These are phyloP conservation scores for Cottoperca gobio DNA, from an alignment of 2,797 vertebrate genomes.

Conservation along the genomic window DNA sequence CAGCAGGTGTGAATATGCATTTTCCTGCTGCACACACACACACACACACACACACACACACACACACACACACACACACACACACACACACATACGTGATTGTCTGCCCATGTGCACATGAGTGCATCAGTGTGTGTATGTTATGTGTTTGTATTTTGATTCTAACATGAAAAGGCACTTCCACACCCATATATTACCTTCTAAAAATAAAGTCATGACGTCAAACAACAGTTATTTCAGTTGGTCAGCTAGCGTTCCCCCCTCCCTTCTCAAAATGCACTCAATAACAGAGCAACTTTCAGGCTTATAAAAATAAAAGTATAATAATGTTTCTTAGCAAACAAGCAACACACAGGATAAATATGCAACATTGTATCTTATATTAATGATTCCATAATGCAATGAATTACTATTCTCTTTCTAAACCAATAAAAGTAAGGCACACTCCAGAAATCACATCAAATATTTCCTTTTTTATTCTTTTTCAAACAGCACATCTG, in stretches of 20 bases:
- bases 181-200: conserved; percentile 87
- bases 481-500: background rate
- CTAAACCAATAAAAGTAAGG: background rate
- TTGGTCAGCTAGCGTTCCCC: conserved; percentile 87
- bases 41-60: conserved; percentile 9
- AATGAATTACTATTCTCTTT: background rate
- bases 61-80: conserved; percentile 23
- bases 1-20: conserved; percentile 64
- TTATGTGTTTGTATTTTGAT: conserved; percentile 86
- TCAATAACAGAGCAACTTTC: conserved; percentile 88
- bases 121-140: conserved; percentile 70
- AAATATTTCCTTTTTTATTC: background rate
- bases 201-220: conserved; percentile 93
- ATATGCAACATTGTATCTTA: conserved; percentile 25
- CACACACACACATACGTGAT: conserved; percentile 22
- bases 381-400: background rate
- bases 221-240: conserved; percentile 88
- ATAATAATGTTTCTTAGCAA: conserved; percentile 71
- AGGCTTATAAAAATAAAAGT: conserved; percentile 67
- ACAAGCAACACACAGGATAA: conserved; percentile 6
- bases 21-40: conserved; percentile 32
- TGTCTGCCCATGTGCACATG: conserved; percentile 52
- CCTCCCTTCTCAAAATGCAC: conserved; percentile 84
- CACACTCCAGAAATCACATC: background rate
- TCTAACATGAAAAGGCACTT: conserved; percentile 89